Evolutionary conservation across 2,888 invertebrate genomes (phyloP), one percentile per base, ranked within the genome.

Genomic region (Congeria kusceri): DNA sequence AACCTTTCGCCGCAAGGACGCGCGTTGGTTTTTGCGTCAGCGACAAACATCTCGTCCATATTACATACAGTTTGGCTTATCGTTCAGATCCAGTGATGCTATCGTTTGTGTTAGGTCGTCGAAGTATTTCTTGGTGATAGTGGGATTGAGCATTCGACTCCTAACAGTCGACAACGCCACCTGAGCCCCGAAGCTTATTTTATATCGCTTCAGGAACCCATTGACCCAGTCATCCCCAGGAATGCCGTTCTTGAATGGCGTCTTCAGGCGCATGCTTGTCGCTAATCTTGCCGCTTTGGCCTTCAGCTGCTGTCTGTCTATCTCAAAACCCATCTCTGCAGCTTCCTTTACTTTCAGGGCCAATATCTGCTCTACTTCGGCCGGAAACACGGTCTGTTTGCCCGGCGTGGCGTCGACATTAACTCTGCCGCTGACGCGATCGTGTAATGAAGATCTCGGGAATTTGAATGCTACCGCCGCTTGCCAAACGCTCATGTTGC

Each of bases 11-110:
- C 11, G 72, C 75, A 11, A 72, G 23, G 11, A 77, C 77, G 25
- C 61, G 65, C 11, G 68, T 56, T 9, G 83, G 83, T 11, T 63
- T 67, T 49, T 83, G 83, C 1, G 53, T 69, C 2, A 80, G 23
- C 15, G 23, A 79, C 7, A 0, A 49, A 61, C 15, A 70, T 77
- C 49, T 82, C 76, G 46, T 79, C 77, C 59, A 73, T 77, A 44
- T 79, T 74, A 67, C 1, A 74, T 46, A 4, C 20, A 3, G 5
- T 47, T 7, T 32, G 61, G 61, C 11, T 44, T 57, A n/a, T 61
- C 29, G 9, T 20, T 2, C 18, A 71, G 15, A 15, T 62, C 56
- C 15, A 73, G 56, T 7, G 1, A 2, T 56, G 18, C 5, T 7
- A 70, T 15, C 1, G 53, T 29, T 25, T 18, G 20, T 9, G 25